A percentile compares a stretch with the other conserved stretches of the same genome.
Conservation (phyloP, 2,888 invertebrate species). For the Dione vanillae region DNA sequence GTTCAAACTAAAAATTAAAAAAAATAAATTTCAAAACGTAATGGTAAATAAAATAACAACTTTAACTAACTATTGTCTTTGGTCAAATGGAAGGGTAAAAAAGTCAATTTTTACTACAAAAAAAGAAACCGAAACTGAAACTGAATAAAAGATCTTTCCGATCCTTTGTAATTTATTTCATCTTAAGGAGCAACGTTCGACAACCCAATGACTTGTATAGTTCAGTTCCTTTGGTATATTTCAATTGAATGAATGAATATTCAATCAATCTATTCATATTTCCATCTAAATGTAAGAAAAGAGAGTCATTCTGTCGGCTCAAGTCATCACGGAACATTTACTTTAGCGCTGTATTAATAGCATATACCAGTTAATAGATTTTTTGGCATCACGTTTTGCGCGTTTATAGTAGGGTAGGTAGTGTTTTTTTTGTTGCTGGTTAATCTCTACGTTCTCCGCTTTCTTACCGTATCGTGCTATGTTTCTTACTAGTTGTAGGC, state of each 20-base stretch:
- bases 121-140: background rate
- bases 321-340: slow-evolving; percentile 8
- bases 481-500: too few relatives aligned
- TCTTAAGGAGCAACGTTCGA: background rate
- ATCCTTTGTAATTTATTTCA: slow-evolving; percentile 1
- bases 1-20: too few relatives aligned
- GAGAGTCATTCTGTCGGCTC: slow-evolving; percentile 11
- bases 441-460: too few relatives aligned
- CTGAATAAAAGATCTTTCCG: slow-evolving; percentile 7
- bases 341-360: background rate
- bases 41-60: background rate
- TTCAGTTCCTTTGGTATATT: slow-evolving; percentile 14
- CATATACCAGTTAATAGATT: background rate
- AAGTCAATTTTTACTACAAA: background rate
- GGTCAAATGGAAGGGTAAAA: background rate
- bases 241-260: slow-evolving; percentile 15
- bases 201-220: slow-evolving; percentile 7
- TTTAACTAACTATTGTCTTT: background rate
- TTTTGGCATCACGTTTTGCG: too few relatives aligned
- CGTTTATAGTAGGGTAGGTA: too few relatives aligned
- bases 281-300: background rate
- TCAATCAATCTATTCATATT: slow-evolving; percentile 12
- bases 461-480: too few relatives aligned
- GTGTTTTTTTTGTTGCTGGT: too few relatives aligned
- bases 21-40: too few relatives aligned